Conservation (phyloP, 2,113 vertebrate genomes). For the Rhea pennata region DNA sequence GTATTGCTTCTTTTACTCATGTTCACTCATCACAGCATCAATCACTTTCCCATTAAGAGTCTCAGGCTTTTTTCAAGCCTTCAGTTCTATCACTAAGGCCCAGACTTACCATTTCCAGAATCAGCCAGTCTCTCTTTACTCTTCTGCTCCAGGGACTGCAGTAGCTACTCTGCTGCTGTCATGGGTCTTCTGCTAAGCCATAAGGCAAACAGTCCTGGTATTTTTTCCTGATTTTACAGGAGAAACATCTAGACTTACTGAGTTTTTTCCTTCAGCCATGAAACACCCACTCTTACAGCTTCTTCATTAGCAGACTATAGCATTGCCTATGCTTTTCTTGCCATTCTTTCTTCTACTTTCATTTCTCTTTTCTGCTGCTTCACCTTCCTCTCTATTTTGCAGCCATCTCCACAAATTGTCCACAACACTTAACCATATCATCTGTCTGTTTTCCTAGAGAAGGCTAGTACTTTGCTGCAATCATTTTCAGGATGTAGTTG, state of each 20-base stretch:
- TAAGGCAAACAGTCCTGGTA: rapidly evolving
- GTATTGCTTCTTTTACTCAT: not conserved
- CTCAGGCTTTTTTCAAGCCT: not conserved
- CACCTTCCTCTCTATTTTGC: not conserved
- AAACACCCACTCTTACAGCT: not conserved
- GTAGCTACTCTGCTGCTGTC: not conserved
- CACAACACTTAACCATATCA: rapidly evolving
- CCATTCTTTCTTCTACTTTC: not conserved
- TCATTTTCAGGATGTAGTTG: not conserved
- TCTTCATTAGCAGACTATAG: not conserved
- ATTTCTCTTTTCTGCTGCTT: not conserved
- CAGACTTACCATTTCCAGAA: not conserved
- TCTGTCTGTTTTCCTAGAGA: not conserved
- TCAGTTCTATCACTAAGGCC: not conserved
- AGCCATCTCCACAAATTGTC: rapidly evolving
- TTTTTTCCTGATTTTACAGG: not conserved
- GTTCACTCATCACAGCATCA: not conserved
- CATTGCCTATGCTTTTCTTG: not conserved
- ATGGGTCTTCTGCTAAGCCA: not conserved
- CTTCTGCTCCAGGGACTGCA: not conserved
- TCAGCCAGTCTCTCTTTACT: rapidly evolving
- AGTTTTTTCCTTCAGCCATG: rapidly evolving
- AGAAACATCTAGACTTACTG: not conserved
- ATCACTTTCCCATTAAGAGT: not conserved
- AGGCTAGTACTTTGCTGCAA: not conserved